Evolutionary conservation across 2,888 invertebrate genomes (phyloP).

Genomic region (Heliothis peltigera): DNA sequence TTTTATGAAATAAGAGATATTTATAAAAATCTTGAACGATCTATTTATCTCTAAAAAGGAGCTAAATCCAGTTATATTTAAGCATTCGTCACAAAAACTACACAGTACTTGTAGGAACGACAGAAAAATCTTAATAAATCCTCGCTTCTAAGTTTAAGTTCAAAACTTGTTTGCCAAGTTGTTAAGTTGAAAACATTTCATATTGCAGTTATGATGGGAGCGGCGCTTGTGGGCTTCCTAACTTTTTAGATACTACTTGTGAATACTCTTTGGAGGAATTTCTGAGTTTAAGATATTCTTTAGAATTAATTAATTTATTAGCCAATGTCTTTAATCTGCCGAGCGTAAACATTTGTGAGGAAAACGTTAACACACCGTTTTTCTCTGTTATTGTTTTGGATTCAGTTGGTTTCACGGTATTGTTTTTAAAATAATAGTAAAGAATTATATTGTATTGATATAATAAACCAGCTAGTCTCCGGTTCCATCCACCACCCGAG

Average conservation of each 20-base stretch:
- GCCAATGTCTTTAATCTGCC: too few relatives aligned
- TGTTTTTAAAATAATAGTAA: too few relatives aligned
- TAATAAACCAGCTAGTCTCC: too few relatives aligned
- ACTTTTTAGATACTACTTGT: constrained; percentile 26
- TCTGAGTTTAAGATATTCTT: not conserved
- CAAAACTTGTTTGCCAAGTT: constrained; percentile 40
- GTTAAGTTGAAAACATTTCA: constrained; percentile 50
- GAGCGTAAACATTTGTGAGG: too few relatives aligned
- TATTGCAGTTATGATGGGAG: constrained; percentile 39
- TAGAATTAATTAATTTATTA: not conserved
- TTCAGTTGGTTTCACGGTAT: too few relatives aligned
- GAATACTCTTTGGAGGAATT: constrained; percentile 6
- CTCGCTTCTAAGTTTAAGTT: constrained; percentile 31
- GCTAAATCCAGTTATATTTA: not conserved
- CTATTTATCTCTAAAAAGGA: too few relatives aligned
- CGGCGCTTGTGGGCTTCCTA: constrained; percentile 4
- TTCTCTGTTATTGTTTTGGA: too few relatives aligned
- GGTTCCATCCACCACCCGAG: too few relatives aligned
- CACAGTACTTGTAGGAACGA: constrained; percentile 19
- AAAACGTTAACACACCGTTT: too few relatives aligned
- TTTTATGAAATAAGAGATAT: too few relatives aligned
- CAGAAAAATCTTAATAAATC: constrained; percentile 53
- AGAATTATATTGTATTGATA: too few relatives aligned
- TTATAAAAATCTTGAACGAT: too few relatives aligned
- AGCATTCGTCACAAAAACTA: not conserved